phyloP scores from a whole-genome alignment of 2,797 vertebrate genomes.

The Anas acuta region DNA sequence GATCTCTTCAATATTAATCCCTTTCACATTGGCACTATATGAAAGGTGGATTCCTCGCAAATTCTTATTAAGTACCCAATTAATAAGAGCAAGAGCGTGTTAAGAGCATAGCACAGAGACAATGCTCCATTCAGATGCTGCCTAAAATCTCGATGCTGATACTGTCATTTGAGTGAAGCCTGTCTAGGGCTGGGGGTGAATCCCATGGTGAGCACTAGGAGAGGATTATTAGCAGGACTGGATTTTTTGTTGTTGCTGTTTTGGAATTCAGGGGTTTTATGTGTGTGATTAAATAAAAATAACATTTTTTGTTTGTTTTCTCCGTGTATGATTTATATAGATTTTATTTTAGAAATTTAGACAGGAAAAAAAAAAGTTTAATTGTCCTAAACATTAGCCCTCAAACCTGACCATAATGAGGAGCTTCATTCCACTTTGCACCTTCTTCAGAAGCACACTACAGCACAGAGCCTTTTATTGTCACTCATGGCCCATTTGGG shows the following conservation, averaged over 20 bases:
- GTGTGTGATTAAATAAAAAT: not conserved
- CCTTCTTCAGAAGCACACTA: not conserved
- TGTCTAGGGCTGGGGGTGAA: constrained; percentile 8
- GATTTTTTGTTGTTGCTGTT: not conserved
- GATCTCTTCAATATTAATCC: constrained; percentile 63
- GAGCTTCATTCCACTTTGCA: not conserved
- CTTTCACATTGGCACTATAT: constrained; percentile 50
- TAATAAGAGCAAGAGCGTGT: constrained; percentile 35
- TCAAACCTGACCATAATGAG: not conserved
- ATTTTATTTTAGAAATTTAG: not conserved
- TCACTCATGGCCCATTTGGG: not conserved
- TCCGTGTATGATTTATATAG: not conserved
- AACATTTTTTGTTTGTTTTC: not conserved
- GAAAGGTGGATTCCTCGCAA: constrained; percentile 66
- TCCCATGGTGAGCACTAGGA: not conserved
- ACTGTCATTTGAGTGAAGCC: constrained; percentile 34
- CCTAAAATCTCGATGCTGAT: constrained; percentile 49
- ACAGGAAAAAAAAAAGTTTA: not conserved
- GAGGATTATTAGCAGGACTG: not conserved
- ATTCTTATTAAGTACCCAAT: constrained; percentile 64
- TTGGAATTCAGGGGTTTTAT: not conserved
- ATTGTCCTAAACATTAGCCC: not conserved
- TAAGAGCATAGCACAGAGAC: constrained; percentile 29
- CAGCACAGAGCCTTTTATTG: not conserved
- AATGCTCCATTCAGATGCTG: constrained; percentile 44